Evolutionary conservation across 2,797 vertebrate genomes (phyloP), one percentile per base, ranked within the genome.

Genomic region (Microchirus variegatus): DNA sequence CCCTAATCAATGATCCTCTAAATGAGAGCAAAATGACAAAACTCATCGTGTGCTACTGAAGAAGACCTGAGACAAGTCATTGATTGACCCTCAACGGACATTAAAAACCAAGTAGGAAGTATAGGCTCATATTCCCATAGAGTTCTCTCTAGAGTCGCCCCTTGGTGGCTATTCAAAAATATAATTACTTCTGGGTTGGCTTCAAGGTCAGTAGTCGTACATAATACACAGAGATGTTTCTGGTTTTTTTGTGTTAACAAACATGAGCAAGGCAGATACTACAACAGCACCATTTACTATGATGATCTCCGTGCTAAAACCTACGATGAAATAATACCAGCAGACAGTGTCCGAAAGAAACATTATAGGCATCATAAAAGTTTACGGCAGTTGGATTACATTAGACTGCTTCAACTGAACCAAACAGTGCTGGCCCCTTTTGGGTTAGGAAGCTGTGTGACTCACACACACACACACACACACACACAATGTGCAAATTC

Each of bases 351-450:
- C 17, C 38, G 14, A 53, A 56, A 44, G 10, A 6, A 47, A 49
- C 17, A n/a, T n/a, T 44, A 51, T 6, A 51, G 11, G 14, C 42
- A 44, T 51, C 38, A 17, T 43, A 31, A 44, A 53, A 52, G n/a
- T 40, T 44, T 35, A 50, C 14, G 15, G 43, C 42, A 15, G 36
- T 6, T 35, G 9, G 16, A 46, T 36, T 46, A 4, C 6, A 36
- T 35, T 42, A 13, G 16, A 48, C 26, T 22, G 17, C 42, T 22
- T 31, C 0, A 12, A 5, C n/a, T 37, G 14, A 3, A 12, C 11
- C 15, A 15, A 46, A 35, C 35, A 26, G 22, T 40, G 15, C 8
- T 12, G 40, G 40, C 13, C 5, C 41, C n/a, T n/a, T 42, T 14
- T 15, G 41, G 14, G 41, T 42, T 13, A 12, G 41, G 13, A 42